phyloP scores from a whole-genome alignment of 1,140 invertebrate genomes.

The Prorops nasuta region DNA sequence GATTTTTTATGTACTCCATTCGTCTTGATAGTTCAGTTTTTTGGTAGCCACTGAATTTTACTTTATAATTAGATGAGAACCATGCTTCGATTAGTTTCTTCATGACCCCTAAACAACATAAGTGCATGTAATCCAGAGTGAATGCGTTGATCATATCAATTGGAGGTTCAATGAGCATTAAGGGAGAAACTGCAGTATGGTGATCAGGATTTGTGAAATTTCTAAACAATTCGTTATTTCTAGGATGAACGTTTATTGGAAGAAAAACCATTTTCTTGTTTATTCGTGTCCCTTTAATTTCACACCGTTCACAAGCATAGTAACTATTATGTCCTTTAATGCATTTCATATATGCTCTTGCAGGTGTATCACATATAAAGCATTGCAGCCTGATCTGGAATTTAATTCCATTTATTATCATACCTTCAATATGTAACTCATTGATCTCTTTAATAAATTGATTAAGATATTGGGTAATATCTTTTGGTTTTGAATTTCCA shows the following conservation, averaged over 20 bases:
- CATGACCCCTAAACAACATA: too few species aligned
- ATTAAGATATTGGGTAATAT: neutral
- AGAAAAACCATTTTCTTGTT: neutral
- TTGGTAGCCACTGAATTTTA: neutral
- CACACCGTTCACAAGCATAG: too few species aligned
- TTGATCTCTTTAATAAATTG: neutral
- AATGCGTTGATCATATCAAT: neutral
- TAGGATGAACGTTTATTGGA: too few species aligned
- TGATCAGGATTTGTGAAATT: neutral
- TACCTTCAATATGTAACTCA: neutral
- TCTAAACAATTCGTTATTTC: neutral
- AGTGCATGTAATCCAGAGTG: too few species aligned
- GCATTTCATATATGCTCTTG: neutral
- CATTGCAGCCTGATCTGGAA: neutral
- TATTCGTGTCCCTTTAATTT: neutral
- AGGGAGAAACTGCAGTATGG: too few species aligned
- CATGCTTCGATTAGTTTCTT: too few species aligned
- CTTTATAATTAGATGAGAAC: too few species aligned
- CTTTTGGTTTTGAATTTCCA: neutral
- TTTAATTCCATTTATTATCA: neutral
- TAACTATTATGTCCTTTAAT: too few species aligned
- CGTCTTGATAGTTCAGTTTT: neutral
- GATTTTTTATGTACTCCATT: neutral
- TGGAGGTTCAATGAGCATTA: neutral
- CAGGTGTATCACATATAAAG: constrained; percentile 15